Conservation (phyloP, 37 sponge, comb jelly and placozoan genomes). For the Chondrosia reniformis region DNA sequence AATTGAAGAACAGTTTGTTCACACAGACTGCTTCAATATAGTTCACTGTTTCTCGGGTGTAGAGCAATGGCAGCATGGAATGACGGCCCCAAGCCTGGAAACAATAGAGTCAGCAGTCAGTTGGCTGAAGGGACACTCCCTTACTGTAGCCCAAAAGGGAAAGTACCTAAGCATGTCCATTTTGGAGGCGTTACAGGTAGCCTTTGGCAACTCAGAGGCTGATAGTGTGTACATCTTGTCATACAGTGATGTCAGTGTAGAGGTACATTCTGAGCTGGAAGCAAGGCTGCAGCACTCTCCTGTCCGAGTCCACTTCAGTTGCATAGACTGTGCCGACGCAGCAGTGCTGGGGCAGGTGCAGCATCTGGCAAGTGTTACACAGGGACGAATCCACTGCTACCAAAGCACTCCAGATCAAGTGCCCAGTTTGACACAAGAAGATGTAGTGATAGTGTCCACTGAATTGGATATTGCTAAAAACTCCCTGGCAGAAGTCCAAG, state of each 20-base stretch:
- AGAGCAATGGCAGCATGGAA: constrained; percentile 16
- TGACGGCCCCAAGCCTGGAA: constrained; percentile 22
- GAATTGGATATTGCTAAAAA: constrained; percentile 65
- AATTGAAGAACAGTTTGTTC: constrained; percentile 48
- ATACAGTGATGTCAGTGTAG: constrained; percentile 17
- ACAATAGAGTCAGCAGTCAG: constrained; percentile 21
- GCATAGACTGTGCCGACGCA: constrained; percentile 4
- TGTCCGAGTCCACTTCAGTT: constrained; percentile 49
- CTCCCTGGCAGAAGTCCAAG: constrained; percentile 78
- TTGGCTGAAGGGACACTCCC: constrained; percentile 34
- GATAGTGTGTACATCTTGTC: constrained; percentile 47
- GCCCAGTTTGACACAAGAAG: constrained; percentile 18
- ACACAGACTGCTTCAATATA: constrained; percentile 44
- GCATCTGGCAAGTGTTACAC: constrained; percentile 25
- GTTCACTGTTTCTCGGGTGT: constrained; percentile 50
- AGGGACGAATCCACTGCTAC: constrained; percentile 33
- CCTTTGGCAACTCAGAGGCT: constrained; percentile 20
- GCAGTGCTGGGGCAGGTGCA: constrained; percentile 26
- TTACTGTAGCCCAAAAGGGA: neutral
- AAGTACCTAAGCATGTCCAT: neutral
- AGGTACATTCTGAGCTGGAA: constrained; percentile 26
- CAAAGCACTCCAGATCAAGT: neutral
- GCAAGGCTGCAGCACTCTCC: constrained; percentile 28
- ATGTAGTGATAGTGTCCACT: constrained; percentile 39
- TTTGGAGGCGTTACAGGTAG: constrained; percentile 27